Percentiles rank a stretch among this genome's conserved stretches.
Evolutionary conservation across 2,888 invertebrate genomes (phyloP).

Genomic region (Meloe dianella): DNA sequence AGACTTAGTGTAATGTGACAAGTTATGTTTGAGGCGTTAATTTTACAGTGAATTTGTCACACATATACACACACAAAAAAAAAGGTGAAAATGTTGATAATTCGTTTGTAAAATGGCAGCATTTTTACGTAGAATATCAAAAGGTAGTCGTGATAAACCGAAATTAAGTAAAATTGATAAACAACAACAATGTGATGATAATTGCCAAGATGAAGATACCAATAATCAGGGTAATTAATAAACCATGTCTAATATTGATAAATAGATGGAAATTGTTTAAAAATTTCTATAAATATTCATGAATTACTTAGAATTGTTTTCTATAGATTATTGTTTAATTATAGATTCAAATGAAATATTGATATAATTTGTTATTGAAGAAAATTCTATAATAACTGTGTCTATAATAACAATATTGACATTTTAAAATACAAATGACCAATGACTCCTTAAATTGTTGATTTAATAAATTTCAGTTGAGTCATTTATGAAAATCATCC

Average conservation of each 20-base stretch:
- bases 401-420: neutral
- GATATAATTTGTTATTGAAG: too few relatives aligned
- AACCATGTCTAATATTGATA: too few relatives aligned
- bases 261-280: neutral
- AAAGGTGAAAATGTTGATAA: neutral
- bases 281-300: neutral
- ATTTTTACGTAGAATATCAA: constrained; percentile 21
- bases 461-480: constrained; percentile 7
- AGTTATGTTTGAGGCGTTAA: neutral
- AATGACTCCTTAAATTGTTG: neutral
- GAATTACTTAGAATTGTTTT: too few relatives aligned
- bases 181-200: neutral
- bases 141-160: neutral
- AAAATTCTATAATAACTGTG: too few relatives aligned
- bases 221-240: neutral
- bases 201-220: neutral
- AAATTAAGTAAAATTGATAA: neutral
- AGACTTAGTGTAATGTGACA: neutral
- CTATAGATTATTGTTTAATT: too few relatives aligned
- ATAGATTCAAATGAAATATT: too few relatives aligned
- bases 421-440: neutral
- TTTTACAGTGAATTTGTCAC: neutral
- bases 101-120: constrained; percentile 10
- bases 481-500: neutral
- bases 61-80: too few relatives aligned